phyloP scores from a whole-genome alignment of 2,888 invertebrate species.

The Rhimphoctona megacephalus region DNA sequence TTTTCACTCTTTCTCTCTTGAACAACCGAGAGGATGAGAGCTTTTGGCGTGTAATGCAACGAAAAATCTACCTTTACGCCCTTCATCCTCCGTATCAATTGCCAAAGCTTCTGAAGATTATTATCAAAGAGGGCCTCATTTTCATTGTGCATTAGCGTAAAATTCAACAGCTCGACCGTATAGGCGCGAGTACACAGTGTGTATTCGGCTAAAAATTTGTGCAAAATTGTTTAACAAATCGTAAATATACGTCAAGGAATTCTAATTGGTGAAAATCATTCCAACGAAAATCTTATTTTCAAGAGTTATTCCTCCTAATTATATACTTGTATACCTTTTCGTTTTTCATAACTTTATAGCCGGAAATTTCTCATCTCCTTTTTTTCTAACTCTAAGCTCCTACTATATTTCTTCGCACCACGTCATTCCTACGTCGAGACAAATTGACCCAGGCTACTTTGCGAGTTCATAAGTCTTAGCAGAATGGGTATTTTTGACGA shows the following conservation, averaged over 20 bases:
- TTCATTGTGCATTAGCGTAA: constrained; percentile 67
- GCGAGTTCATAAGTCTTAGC: no score
- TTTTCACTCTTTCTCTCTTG: constrained; percentile 28
- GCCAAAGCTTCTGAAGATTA: constrained; percentile 63
- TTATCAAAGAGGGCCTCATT: constrained; percentile 62
- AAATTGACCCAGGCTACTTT: no score
- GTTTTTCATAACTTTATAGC: no score
- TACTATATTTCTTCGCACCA: no score
- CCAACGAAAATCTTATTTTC: background rate
- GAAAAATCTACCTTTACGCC: constrained; percentile 56
- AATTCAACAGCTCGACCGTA: constrained; percentile 42
- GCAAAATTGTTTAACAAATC: constrained; percentile 17
- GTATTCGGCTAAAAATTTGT: background rate
- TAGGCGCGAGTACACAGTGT: background rate
- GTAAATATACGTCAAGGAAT: background rate
- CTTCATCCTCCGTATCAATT: constrained; percentile 43
- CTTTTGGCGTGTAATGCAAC: constrained; percentile 54
- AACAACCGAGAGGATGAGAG: constrained; percentile 26
- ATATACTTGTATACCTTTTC: no score
- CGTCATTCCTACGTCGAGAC: no score
- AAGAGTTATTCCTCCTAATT: background rate
- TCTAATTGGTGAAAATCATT: background rate
- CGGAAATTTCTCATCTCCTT: background rate
- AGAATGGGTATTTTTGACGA: no score
- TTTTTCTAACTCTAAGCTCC: background rate